Evolutionary conservation across 2,888 invertebrate species (phyloP).

Genomic region (Trichopria drosophilae): DNA sequence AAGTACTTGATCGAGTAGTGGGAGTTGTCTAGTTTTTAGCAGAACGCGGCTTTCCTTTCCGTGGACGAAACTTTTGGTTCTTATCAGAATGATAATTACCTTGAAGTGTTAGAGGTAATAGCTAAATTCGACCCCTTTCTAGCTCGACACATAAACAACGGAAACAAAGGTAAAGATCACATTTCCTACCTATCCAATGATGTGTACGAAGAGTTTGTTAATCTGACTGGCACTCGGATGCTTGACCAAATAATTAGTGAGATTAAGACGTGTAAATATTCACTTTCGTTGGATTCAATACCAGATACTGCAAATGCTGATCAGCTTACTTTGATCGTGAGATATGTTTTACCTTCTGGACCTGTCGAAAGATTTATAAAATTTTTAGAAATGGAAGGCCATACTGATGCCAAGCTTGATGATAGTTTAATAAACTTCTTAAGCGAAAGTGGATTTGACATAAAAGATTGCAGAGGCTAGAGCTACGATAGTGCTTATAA

Average conservation of each 20-base stretch:
- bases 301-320: constrained; percentile 18
- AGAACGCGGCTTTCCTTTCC: constrained; percentile 25
- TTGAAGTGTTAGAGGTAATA: constrained; percentile 12
- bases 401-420: constrained; percentile 14
- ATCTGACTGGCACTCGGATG: no score
- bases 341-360: constrained; percentile 19
- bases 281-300: constrained; percentile 18
- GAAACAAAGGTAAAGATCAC: constrained; percentile 11
- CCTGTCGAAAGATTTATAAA: constrained; percentile 13
- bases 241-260: no score
- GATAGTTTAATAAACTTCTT: constrained; percentile 14
- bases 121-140: constrained; percentile 12
- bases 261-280: no score
- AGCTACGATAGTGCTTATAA: constrained; percentile 38
- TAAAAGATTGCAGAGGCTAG: constrained; percentile 35
- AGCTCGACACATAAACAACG: constrained; percentile 9
- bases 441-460: constrained; percentile 28
- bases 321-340: constrained; percentile 15
- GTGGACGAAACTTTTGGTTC: constrained; percentile 18
- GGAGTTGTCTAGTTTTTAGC: constrained; percentile 24
- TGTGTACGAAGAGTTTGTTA: constrained; percentile 12
- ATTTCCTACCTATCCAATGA: constrained; percentile 13
- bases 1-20: constrained; percentile 17
- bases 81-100: constrained; percentile 18
- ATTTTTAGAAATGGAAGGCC: constrained; percentile 15